Evolutionary conservation across 2,113 vertebrate genomes (phyloP).

Genomic region (Chamaetylas fuelleborni): DNA sequence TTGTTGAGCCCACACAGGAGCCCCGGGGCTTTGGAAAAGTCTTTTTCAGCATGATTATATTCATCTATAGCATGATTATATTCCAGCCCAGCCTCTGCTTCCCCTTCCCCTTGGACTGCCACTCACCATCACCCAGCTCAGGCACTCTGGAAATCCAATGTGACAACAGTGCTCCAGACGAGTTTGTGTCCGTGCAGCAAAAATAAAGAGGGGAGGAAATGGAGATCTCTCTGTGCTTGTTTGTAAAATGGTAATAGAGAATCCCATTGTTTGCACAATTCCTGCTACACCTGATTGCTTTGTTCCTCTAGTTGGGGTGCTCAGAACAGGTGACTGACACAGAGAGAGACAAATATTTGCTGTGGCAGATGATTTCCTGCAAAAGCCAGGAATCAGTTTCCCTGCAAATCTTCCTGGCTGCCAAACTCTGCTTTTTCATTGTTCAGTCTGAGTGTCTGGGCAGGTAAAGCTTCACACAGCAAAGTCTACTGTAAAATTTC

Average conservation of each 20-base stretch:
- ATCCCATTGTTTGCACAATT: not conserved
- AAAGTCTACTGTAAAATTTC: not conserved
- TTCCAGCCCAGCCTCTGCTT: not conserved
- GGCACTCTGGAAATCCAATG: not conserved
- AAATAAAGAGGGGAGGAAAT: not conserved
- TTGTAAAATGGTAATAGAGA: accelerated
- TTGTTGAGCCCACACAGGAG: slow-evolving; percentile 69
- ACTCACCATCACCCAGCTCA: not conserved
- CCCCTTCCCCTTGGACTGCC: slow-evolving; percentile 22
- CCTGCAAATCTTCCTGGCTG: not conserved
- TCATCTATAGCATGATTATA: no score
- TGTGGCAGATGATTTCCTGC: not conserved
- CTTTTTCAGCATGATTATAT: slow-evolving; percentile 59
- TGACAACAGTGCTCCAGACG: not conserved
- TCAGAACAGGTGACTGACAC: not conserved
- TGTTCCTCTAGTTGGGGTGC: not conserved
- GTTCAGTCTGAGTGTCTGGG: not conserved
- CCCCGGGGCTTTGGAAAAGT: slow-evolving; percentile 76
- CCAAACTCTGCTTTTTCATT: not conserved
- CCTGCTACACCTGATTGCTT: not conserved
- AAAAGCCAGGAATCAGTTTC: not conserved
- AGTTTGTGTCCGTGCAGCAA: not conserved
- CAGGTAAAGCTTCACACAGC: not conserved
- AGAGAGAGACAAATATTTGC: not conserved
- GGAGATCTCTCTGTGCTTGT: accelerated